Conservation (phyloP, 2,113 vertebrate species). For the Hoplias malabaricus region DNA sequence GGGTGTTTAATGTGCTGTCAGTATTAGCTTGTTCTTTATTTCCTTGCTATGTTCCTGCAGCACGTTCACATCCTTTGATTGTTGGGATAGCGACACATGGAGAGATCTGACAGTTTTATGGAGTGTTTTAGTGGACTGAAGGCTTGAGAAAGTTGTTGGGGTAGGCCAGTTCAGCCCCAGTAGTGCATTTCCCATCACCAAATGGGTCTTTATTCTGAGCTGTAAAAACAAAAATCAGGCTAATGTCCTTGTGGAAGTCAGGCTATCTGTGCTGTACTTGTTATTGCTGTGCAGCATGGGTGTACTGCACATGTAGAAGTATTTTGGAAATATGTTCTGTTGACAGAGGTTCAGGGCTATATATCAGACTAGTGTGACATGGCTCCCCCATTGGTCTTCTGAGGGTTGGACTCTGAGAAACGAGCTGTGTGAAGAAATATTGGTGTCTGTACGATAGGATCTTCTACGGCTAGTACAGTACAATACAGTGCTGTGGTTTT, state of each 20-base stretch:
- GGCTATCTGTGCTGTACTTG: not conserved
- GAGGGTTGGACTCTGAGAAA: not conserved
- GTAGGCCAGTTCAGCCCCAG: slow-evolving; percentile 22
- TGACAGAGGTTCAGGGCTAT: not conserved
- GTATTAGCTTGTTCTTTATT: not conserved
- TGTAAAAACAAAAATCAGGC: slow-evolving; percentile 28
- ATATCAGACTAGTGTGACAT: slow-evolving; percentile 6
- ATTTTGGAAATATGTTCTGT: not conserved
- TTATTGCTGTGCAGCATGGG: not conserved
- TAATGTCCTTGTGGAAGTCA: slow-evolving; percentile 8
- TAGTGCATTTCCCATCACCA: slow-evolving; percentile 16
- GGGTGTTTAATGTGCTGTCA: slow-evolving; percentile 1
- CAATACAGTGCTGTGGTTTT: slow-evolving; percentile 14
- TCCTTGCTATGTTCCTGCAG: not conserved
- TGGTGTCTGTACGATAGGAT: not conserved
- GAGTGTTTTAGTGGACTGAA: slow-evolving; percentile 18
- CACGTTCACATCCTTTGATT: slow-evolving; percentile 2
- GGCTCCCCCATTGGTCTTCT: not conserved
- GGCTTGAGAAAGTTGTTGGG: slow-evolving; percentile 26
- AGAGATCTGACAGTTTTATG: slow-evolving; percentile 38
- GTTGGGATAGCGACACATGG: not conserved
- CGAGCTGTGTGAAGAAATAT: not conserved
- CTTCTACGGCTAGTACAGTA: not conserved
- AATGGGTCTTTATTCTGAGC: slow-evolving; percentile 7
- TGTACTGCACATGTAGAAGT: not conserved